Evolutionary conservation across 1,140 invertebrate species (phyloP).

Genomic region (Helicorthomorpha holstii): DNA sequence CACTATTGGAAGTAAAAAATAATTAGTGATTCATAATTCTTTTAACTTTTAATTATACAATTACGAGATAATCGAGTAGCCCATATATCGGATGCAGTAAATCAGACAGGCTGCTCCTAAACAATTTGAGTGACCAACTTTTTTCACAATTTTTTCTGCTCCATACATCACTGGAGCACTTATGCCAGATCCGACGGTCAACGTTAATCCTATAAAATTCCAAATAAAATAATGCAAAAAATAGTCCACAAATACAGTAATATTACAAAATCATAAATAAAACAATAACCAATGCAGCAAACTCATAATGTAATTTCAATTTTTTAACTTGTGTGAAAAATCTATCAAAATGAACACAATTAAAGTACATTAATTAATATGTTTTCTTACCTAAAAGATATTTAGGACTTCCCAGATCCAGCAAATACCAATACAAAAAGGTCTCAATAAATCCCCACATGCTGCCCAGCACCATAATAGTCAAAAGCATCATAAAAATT

Average conservation of each 20-base stretch:
- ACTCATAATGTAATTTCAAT: too few species aligned
- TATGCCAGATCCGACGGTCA: constrained; percentile 58
- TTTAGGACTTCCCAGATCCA: constrained; percentile 47
- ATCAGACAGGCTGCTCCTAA: constrained; percentile 63
- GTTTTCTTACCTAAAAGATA: constrained; percentile 47
- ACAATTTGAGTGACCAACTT: constrained; percentile 59
- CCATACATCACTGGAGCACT: constrained; percentile 63
- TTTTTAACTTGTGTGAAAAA: too few species aligned
- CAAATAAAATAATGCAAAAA: background rate
- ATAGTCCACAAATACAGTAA: too few species aligned
- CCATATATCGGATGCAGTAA: constrained; percentile 56
- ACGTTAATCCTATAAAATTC: constrained; percentile 42
- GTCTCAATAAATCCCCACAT: constrained; percentile 73
- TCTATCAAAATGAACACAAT: too few species aligned
- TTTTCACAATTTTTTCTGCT: constrained; percentile 58
- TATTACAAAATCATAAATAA: too few species aligned
- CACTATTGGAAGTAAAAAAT: constrained; percentile 28
- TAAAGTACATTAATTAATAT: background rate
- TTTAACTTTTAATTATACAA: background rate
- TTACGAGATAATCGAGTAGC: constrained; percentile 60
- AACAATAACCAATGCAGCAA: too few species aligned
- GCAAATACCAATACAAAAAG: constrained; percentile 61
- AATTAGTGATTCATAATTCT: too few species aligned
- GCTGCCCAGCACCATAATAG: constrained; percentile 50
- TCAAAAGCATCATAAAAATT: constrained; percentile 53